A percentile compares a stretch with the other conserved stretches of the same genome.
phyloP scores from a whole-genome alignment of 2,797 vertebrate genomes.

The Betta splendens region DNA sequence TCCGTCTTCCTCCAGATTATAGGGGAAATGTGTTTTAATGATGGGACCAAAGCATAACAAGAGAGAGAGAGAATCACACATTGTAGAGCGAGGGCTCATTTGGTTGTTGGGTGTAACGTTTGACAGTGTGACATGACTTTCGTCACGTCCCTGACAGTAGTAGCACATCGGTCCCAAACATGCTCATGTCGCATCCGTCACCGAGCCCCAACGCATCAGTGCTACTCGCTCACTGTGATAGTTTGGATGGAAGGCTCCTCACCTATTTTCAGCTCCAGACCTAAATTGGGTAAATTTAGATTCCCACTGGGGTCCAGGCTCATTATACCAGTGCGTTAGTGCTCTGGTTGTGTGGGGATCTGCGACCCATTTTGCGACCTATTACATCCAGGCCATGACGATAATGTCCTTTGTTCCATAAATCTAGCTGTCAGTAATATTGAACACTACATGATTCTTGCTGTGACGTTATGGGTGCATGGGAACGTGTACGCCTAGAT shows the following conservation, averaged over 20 bases:
- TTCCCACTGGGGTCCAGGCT: conserved; percentile 56
- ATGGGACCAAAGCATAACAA: conserved; percentile 18
- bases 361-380: conserved; percentile 62
- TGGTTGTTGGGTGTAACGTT: conserved; percentile 71
- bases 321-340: conserved; percentile 60
- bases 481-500: background rate
- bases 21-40: too few relatives aligned
- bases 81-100: conserved; percentile 2
- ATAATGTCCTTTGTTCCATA: conserved; percentile 13
- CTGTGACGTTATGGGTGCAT: conserved; percentile 9
- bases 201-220: conserved; percentile 11
- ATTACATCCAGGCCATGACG: conserved; percentile 19
- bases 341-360: conserved; percentile 51
- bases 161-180: conserved; percentile 67
- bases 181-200: conserved; percentile 33
- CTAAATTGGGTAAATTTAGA: conserved; percentile 63
- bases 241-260: conserved; percentile 45
- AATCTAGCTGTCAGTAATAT: conserved; percentile 6
- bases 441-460: background rate
- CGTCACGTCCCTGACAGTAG: conserved; percentile 60
- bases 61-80: background rate
- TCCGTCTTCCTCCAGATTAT: too few relatives aligned
- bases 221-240: conserved; percentile 43
- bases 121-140: conserved; percentile 74
- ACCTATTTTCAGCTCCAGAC: conserved; percentile 66